phyloP scores from a whole-genome alignment of 2,888 invertebrate genomes.

The Palloptera scutellata region DNA sequence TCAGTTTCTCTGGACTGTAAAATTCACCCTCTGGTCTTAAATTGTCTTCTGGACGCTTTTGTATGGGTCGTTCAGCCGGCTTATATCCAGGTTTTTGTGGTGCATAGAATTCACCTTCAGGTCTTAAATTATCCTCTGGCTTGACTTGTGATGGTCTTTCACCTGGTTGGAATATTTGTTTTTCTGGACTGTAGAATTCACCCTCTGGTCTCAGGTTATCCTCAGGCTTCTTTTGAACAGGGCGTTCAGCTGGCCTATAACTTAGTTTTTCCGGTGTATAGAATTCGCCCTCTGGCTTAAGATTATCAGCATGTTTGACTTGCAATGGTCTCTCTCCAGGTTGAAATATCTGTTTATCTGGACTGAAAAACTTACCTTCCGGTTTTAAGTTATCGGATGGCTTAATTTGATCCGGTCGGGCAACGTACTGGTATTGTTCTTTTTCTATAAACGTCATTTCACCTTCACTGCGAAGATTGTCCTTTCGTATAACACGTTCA shows the following conservation, averaged over 20 bases:
- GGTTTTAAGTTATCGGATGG: slow-evolving; percentile 67
- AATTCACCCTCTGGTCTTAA: slow-evolving; percentile 46
- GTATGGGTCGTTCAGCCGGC: slow-evolving; percentile 52
- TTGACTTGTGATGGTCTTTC: slow-evolving; percentile 62
- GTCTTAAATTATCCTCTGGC: slow-evolving; percentile 70
- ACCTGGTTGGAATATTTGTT: slow-evolving; percentile 50
- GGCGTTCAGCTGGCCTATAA: slow-evolving; percentile 65
- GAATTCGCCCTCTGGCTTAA: slow-evolving; percentile 69
- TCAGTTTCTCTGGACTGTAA: slow-evolving; percentile 42
- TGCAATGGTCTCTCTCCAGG: slow-evolving; percentile 65
- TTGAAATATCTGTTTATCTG: slow-evolving; percentile 58
- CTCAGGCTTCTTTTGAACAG: slow-evolving; percentile 64
- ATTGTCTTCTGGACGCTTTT: slow-evolving; percentile 66
- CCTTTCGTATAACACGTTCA: slow-evolving; percentile 64
- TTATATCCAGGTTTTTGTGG: slow-evolving; percentile 61
- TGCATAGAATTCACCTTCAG: slow-evolving; percentile 65
- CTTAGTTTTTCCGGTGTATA: slow-evolving; percentile 64
- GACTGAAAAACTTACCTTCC: slow-evolving; percentile 64
- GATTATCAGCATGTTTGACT: slow-evolving; percentile 63
- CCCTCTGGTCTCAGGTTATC: slow-evolving; percentile 60
- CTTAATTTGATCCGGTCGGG: slow-evolving; percentile 67
- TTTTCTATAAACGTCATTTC: slow-evolving; percentile 66
- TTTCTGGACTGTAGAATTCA: slow-evolving; percentile 60
- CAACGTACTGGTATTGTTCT: slow-evolving; percentile 61
- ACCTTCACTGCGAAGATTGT: slow-evolving; percentile 71